Base-by-base conservation (phyloP, 2,888 invertebrate genomes). In the Globia sparganii region DNA sequence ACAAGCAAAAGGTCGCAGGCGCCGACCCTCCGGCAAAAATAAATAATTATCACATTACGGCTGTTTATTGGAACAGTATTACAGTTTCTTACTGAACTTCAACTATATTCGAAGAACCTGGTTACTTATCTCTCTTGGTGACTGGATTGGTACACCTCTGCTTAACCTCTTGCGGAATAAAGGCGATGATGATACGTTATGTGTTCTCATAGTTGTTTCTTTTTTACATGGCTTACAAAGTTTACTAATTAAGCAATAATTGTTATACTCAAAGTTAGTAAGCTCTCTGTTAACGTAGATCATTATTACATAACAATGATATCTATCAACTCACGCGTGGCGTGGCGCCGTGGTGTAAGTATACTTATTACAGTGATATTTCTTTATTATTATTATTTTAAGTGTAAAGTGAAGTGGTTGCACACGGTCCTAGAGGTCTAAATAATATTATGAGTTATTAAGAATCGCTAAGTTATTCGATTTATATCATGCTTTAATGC, bases 311-410 rank as follows among this genome's bases (percentile, higher is more conserved):
- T 71, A 62, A 65, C 80, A 64, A 58, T 53, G 49, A 11, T n/a
- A 70, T 77, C 43, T 71, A 78, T 86, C 86, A 82, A 80, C 85
- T 84, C 82, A 67, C 68, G 81, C 77, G 70, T 43, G 37, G 81
- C 77, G 70, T 43, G 37, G 75, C 64, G 71, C 59, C 76, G 72
- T 72, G 78, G 83, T 85, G 78, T 81, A 79, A 83, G 77, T 86
- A 82, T 85, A 89, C 85, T 88, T 87, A 88, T 81, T 77, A 82
- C 86, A 88, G 88, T 88, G 88, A 88, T 88, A 88, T 87, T 88
- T 87, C 66, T 86, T 88, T 87, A 87, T 77, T 85, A 83, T 78
- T 78, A 81, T 87, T 76, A 75, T 80, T 80, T 88, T 87, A 88
- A 88, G 87, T 80, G 72, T 62, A 76, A 56, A 79, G 56, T 56